Percentiles rank a stretch among this genome's conserved stretches.
Conservation (phyloP, 2,113 vertebrate species). For the Sus scrofa region DNA sequence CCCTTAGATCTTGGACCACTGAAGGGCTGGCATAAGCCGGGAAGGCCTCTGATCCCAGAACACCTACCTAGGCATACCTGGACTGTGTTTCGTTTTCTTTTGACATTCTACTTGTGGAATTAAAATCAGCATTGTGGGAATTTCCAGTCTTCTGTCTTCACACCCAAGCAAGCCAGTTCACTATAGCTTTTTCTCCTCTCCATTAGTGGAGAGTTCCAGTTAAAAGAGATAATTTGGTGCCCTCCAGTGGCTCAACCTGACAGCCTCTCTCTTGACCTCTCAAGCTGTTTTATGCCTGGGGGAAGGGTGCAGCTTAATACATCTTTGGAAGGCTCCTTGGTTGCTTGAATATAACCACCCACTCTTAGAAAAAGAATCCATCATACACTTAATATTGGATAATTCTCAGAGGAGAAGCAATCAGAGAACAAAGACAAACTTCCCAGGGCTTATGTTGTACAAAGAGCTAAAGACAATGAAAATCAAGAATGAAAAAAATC, state of each 20-base stretch:
- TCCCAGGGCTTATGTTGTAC: not conserved
- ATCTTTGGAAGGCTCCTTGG: not conserved
- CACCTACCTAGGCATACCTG: not conserved
- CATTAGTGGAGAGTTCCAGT: not conserved
- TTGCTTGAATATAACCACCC: not conserved
- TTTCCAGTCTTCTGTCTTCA: not conserved
- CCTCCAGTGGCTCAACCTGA: constrained; percentile 71
- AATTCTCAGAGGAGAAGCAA: not conserved
- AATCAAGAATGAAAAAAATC: not conserved
- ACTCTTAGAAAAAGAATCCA: not conserved
- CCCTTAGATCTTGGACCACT: not conserved
- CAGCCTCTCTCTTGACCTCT: constrained; percentile 57
- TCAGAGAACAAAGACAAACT: not conserved
- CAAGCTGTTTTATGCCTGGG: constrained; percentile 33
- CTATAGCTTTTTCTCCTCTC: not conserved
- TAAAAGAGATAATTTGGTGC: constrained; percentile 69
- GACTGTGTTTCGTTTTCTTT: not conserved
- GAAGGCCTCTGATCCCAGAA: not conserved
- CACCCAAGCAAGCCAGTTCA: rapidly evolving
- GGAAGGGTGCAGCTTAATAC: not conserved
- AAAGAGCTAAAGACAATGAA: not conserved
- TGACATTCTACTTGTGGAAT: not conserved
- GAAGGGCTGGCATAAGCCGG: not conserved
- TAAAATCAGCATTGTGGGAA: not conserved
- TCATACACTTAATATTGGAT: not conserved